phyloP scores from a whole-genome alignment of 2,797 vertebrate species.

The Cetoscarus ocellatus region DNA sequence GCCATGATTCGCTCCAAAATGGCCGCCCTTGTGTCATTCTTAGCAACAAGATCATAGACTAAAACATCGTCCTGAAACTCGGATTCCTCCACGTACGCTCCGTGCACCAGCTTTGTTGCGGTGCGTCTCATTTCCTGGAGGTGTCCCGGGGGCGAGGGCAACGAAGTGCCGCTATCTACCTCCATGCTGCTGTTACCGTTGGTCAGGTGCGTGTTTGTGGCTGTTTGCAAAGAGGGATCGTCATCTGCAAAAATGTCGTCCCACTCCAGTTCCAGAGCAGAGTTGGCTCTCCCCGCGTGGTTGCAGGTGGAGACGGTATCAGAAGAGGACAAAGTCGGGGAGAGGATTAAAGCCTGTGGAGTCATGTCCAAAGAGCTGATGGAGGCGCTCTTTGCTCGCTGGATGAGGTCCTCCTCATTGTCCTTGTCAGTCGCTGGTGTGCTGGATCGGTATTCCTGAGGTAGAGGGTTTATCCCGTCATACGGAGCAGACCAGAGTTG shows the following conservation, averaged over 20 bases:
- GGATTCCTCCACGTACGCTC: conserved; percentile 92
- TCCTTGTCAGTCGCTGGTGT: conserved; percentile 47
- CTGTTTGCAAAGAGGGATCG: neutral
- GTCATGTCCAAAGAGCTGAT: conserved; percentile 33
- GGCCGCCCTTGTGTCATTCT: conserved; percentile 83
- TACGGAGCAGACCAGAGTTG: conserved; percentile 93
- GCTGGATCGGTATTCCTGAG: conserved; percentile 70
- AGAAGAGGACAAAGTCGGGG: conserved; percentile 53
- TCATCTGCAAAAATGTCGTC: conserved; percentile 90
- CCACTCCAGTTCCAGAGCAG: conserved; percentile 92
- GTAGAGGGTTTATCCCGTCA: conserved; percentile 88
- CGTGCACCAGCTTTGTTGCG: conserved; percentile 89
- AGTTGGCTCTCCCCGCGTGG: conserved; percentile 62
- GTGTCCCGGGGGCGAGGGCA: conserved; percentile 82
- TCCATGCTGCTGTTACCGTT: conserved; percentile 11
- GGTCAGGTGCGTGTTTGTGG: neutral
- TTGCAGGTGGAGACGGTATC: conserved; percentile 68
- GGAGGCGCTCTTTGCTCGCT: conserved; percentile 39
- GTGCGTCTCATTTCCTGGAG: conserved; percentile 94
- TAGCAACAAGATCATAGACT: conserved; percentile 91
- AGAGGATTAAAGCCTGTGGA: conserved; percentile 36
- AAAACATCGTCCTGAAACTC: conserved; percentile 95
- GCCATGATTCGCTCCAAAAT: conserved; percentile 68
- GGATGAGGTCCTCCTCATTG: conserved; percentile 32
- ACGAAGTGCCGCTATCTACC: neutral